Base-by-base conservation (phyloP, 2,888 invertebrate species). In the Chalcis sispes region DNA sequence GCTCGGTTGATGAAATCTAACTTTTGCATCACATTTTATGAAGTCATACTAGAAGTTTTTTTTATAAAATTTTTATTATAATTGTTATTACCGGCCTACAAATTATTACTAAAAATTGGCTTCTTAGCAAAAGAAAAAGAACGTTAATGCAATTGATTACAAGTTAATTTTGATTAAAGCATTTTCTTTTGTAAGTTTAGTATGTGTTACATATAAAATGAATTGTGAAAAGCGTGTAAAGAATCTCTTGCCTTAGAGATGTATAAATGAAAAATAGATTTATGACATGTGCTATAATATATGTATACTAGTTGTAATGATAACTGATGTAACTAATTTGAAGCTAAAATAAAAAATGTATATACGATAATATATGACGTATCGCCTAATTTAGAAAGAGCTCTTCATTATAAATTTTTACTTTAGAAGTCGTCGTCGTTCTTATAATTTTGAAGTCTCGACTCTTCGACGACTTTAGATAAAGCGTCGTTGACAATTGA, bases 311-410 rank as follows among this genome's bases (percentile, higher is more conserved):
- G n/a, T 54, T 54, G 61, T 42, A 67, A 75, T 25, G 58, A 64
- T 46, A 54, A 67, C 52, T 64, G 13, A 64, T 69, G 64, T 75
- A 75, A 61, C 50, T 75, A 69, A 64, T 67, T 54, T 54, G n/a
- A 40, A 56, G 20, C 25, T 23, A 23, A 59, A 67, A 69, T n/a
- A 66, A 62, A 46, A 58, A 64, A 32, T 69, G 66, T 77, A 66
- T 74, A 75, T 72, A 77, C 62, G 23, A 67, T 36, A 66, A 67
- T 25, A 52, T 59, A 72, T 2, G 20, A 42, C 66, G 25, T 65
- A 20, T 72, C 27, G 42, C 40, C 25, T 5, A 32, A 42, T 56
- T 32, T 15, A 48, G 29, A 67, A 59, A 58, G 13, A 54, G 29
- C 25, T 40, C 27, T 42, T 52, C 25, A 8, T 40, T 13, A 27